Percentiles rank a stretch among this genome's conserved stretches.
Evolutionary conservation across 2,888 invertebrate species (phyloP).

Genomic region (Perizoma affinitatum): DNA sequence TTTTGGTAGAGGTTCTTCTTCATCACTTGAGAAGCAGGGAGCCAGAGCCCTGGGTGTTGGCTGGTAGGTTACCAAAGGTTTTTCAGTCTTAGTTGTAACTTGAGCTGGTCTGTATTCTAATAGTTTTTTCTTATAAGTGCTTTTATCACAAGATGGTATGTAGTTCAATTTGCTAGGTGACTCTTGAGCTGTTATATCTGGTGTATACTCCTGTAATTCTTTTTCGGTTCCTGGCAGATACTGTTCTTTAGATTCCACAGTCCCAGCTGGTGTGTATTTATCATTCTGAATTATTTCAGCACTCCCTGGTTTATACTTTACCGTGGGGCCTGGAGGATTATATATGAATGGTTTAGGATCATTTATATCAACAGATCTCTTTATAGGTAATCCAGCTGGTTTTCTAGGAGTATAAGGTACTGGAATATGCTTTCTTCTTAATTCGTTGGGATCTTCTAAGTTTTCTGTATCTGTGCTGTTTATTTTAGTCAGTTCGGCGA

Average conservation of each 20-base stretch:
- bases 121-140: slow-evolving; percentile 65
- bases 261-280: slow-evolving; percentile 72
- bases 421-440: slow-evolving; percentile 75
- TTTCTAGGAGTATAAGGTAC: slow-evolving; percentile 81
- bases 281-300: slow-evolving; percentile 63
- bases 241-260: slow-evolving; percentile 64
- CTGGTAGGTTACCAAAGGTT: slow-evolving; percentile 66
- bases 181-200: slow-evolving; percentile 55
- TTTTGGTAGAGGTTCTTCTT: slow-evolving; percentile 72
- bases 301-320: slow-evolving; percentile 71
- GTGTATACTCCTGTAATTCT: slow-evolving; percentile 68
- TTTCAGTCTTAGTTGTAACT: slow-evolving; percentile 58
- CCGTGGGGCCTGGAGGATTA: slow-evolving; percentile 59
- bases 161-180: slow-evolving; percentile 62
- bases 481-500: slow-evolving; percentile 83
- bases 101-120: slow-evolving; percentile 76
- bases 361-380: slow-evolving; percentile 66
- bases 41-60: slow-evolving; percentile 75
- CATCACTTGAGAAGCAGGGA: slow-evolving; percentile 81
- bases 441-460: slow-evolving; percentile 62
- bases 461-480: slow-evolving; percentile 59
- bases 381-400: slow-evolving; percentile 66
- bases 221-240: slow-evolving; percentile 72
- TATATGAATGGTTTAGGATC: slow-evolving; percentile 72
- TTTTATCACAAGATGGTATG: slow-evolving; percentile 76